Conservation (phyloP, 2,113 vertebrate genomes). For the Labeo rohita region DNA sequence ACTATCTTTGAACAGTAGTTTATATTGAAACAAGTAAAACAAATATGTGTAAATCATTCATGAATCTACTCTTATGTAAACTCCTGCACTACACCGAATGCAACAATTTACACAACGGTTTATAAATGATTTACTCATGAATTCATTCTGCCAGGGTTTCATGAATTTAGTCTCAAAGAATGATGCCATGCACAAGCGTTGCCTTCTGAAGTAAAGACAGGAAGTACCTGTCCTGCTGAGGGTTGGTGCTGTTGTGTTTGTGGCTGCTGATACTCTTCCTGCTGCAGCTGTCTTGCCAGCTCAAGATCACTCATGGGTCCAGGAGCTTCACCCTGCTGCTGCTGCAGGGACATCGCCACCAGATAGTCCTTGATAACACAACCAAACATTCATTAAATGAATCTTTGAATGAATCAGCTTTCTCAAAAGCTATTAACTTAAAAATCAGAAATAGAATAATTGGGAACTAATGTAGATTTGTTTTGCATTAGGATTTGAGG, state of each 20-base stretch:
- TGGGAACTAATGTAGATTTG: neutral
- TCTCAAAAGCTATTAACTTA: no score
- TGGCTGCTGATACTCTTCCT: constrained; percentile 89
- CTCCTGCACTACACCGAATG: neutral
- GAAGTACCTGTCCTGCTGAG: constrained; percentile 38
- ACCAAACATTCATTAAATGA: neutral
- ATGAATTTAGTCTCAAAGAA: neutral
- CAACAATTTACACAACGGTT: neutral
- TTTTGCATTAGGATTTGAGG: neutral
- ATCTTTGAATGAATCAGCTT: neutral
- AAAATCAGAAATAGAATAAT: neutral
- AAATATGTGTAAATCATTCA: neutral
- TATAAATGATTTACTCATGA: neutral
- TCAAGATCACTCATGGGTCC: constrained; percentile 86
- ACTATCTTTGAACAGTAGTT: no score
- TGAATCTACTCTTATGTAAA: neutral
- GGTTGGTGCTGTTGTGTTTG: constrained; percentile 60
- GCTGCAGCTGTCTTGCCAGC: constrained; percentile 88
- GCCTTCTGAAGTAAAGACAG: neutral
- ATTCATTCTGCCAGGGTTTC: neutral
- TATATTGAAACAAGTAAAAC: neutral
- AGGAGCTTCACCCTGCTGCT: constrained; percentile 73
- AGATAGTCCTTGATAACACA: constrained; percentile 82
- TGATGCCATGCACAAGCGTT: neutral
- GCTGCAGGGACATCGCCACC: constrained; percentile 90